Evolutionary conservation across 2,797 vertebrate species (phyloP).

Genomic region (Pseudomugil tenellus): DNA sequence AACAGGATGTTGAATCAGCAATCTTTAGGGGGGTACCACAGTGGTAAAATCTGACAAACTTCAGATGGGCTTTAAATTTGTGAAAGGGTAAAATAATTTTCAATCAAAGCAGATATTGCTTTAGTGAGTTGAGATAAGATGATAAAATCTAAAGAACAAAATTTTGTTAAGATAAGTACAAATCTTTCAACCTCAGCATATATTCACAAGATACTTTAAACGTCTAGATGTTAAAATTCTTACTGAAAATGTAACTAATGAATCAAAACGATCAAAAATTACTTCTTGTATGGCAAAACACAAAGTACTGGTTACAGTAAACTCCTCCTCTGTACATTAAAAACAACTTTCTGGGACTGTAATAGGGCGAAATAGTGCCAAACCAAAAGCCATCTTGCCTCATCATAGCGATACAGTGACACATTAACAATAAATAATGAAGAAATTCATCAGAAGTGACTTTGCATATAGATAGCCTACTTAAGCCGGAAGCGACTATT

Average conservation of each 20-base stretch:
- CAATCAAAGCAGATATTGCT: background rate
- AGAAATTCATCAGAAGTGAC: constrained; percentile 84
- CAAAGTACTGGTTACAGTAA: background rate
- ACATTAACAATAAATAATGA: constrained; percentile 88
- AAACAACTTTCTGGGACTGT: constrained; percentile 16
- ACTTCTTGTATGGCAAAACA: background rate
- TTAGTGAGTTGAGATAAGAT: background rate
- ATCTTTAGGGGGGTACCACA: too few relatives aligned
- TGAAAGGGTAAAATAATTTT: background rate
- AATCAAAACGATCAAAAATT: background rate
- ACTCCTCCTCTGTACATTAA: constrained; percentile 24
- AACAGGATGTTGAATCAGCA: too few relatives aligned
- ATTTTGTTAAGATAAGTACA: background rate
- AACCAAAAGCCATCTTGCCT: constrained; percentile 69
- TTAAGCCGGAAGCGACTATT: constrained; percentile 81
- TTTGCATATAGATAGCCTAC: constrained; percentile 90
- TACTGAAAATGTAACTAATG: background rate
- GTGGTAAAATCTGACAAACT: too few relatives aligned
- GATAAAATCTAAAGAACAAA: background rate
- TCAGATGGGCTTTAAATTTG: background rate
- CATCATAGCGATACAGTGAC: constrained; percentile 76
- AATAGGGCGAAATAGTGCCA: constrained; percentile 31
- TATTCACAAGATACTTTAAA: background rate
- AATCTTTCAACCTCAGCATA: background rate
- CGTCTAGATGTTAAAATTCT: background rate